phyloP scores from a whole-genome alignment of 2,113 vertebrate species.

The Nibea coibor region DNA sequence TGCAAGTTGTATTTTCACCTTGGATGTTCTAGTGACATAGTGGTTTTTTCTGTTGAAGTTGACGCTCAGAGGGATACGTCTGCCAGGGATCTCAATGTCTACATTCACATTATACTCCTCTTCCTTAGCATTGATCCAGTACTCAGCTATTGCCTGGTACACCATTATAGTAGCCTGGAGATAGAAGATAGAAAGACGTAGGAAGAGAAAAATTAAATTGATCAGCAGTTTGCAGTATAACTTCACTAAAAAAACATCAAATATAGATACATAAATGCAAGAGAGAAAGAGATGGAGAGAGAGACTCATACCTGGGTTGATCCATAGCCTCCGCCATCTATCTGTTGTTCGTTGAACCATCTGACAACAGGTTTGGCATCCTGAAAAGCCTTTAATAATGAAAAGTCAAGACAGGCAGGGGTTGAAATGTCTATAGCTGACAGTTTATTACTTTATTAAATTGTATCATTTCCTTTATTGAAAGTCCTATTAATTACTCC shows the following conservation, averaged over 20 bases:
- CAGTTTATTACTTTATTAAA: too few relatives aligned
- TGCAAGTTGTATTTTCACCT: conserved; percentile 71
- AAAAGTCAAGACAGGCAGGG: background rate
- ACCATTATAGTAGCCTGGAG: conserved; percentile 70
- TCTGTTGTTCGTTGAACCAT: conserved; percentile 88
- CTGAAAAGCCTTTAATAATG: conserved; percentile 59
- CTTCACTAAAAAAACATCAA: background rate
- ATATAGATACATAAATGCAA: background rate
- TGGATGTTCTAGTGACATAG: conserved; percentile 71
- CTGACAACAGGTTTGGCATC: conserved; percentile 66
- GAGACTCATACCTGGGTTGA: conserved; percentile 87
- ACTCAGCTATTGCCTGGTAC: conserved; percentile 89
- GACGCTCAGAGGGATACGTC: background rate
- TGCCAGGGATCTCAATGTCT: conserved; percentile 79
- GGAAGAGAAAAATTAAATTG: too few relatives aligned
- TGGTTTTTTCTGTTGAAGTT: conserved; percentile 68
- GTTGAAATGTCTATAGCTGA: too few relatives aligned
- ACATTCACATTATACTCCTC: conserved; percentile 80
- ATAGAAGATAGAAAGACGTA: conserved; percentile 47
- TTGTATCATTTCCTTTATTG: too few relatives aligned
- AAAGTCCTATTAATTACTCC: too few relatives aligned
- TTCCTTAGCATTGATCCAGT: conserved; percentile 60
- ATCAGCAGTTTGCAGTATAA: background rate
- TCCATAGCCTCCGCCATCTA: conserved; percentile 82
- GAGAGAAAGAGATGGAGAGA: background rate